phyloP scores from a whole-genome alignment of 2,888 invertebrate genomes.

The Phymatocera aterrima region DNA sequence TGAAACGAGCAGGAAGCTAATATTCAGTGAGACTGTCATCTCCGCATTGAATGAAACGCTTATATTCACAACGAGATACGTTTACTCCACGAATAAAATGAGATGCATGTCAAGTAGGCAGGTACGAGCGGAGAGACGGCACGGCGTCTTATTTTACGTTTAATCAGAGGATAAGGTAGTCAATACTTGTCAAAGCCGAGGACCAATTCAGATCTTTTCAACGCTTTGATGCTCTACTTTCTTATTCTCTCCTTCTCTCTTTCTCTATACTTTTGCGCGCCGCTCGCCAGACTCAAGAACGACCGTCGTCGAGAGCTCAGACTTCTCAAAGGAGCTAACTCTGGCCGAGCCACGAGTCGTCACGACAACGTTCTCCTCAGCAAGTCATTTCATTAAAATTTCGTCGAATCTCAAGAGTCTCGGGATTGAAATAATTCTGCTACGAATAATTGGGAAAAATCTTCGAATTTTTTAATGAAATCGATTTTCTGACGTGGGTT shows the following conservation, averaged over 20 bases:
- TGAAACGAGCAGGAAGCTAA: background rate
- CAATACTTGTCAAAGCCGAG: conserved; percentile 17
- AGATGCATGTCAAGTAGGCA: background rate
- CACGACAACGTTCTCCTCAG: background rate
- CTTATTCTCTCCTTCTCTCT: conserved; percentile 2
- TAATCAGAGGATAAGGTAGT: conserved; percentile 18
- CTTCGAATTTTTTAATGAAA: no score
- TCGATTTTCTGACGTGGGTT: no score
- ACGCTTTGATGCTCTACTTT: conserved; percentile 16
- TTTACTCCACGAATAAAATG: background rate
- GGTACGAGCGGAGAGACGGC: background rate
- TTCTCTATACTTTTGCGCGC: background rate
- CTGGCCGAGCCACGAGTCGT: background rate
- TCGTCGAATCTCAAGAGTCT: background rate
- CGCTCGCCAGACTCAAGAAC: background rate
- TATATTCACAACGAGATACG: background rate
- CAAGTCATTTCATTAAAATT: background rate
- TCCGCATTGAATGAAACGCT: background rate
- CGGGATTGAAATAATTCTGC: background rate
- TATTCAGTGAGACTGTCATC: background rate
- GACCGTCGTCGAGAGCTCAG: background rate
- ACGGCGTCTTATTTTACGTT: background rate
- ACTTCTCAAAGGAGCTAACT: conserved; percentile 11
- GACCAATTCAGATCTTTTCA: conserved; percentile 24
- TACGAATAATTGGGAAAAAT: no score